Percentiles rank a stretch among this genome's conserved stretches.
phyloP scores from a whole-genome alignment of 2,888 invertebrate genomes.

The Tromatobia lineatoria region DNA sequence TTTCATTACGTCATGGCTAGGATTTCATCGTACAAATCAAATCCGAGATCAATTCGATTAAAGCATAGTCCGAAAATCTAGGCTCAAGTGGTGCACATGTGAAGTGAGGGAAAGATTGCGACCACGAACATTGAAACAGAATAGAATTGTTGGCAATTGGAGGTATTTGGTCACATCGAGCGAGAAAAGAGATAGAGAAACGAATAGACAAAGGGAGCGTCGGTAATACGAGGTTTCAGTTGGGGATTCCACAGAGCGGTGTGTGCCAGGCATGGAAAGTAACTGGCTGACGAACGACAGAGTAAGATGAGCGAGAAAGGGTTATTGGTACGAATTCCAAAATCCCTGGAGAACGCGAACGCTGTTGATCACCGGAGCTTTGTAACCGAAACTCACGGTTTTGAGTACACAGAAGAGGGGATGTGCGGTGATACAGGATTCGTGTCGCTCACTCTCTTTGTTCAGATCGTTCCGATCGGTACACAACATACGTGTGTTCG shows the following conservation, averaged over 20 bases:
- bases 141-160: constrained; percentile 1
- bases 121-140: constrained; percentile 7
- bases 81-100: background rate
- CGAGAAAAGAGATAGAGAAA: too few relatives aligned
- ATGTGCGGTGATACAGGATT: constrained; percentile 25
- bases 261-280: background rate
- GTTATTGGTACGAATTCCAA: constrained; percentile 44
- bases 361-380: constrained; percentile 38
- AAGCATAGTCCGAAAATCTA: background rate
- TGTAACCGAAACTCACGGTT: constrained; percentile 34
- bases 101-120: background rate
- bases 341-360: constrained; percentile 14
- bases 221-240: background rate
- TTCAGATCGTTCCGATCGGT: background rate
- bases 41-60: background rate
- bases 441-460: constrained; percentile 5
- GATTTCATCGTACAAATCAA: too few relatives aligned
- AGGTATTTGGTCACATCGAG: constrained; percentile 24
- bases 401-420: background rate
- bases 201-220: background rate
- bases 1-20: too few relatives aligned
- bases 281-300: constrained; percentile 11
- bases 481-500: constrained; percentile 20
- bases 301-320: background rate
- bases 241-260: constrained; percentile 23